Percentiles rank a stretch among this genome's conserved stretches.
These are phyloP conservation scores for Dryobotodes eremita DNA, from an alignment of 2,888 invertebrate genomes.

Conservation along the genomic window DNA sequence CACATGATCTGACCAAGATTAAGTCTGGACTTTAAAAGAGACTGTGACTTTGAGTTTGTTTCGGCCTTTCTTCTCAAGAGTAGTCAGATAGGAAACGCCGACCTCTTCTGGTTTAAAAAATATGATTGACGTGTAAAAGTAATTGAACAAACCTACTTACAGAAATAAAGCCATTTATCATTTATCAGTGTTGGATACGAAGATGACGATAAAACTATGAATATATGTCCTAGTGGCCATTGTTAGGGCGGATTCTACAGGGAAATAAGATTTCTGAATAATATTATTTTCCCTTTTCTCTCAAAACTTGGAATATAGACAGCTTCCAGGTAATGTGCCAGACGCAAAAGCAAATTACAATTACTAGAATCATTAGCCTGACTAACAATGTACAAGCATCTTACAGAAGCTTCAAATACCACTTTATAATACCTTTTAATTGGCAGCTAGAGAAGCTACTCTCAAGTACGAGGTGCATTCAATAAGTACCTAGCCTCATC, in stretches of 20 bases:
- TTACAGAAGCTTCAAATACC: not conserved
- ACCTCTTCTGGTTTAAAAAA: too few species aligned
- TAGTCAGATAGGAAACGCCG: too few species aligned
- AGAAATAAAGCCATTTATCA: too few species aligned
- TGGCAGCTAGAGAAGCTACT: constrained; percentile 1
- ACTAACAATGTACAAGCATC: not conserved
- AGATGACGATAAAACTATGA: not conserved
- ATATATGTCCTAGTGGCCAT: not conserved
- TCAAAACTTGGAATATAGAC: not conserved
- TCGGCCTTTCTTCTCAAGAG: too few species aligned
- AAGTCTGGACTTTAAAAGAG: too few species aligned
- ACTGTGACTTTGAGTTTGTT: too few species aligned
- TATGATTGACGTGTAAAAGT: too few species aligned
- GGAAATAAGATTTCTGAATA: not conserved
- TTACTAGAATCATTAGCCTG: constrained; percentile 13
- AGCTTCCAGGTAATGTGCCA: not conserved
- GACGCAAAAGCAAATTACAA: constrained; percentile 2
- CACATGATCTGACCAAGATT: too few species aligned
- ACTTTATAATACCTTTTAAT: constrained; percentile 27
- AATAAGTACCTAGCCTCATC: too few species aligned
- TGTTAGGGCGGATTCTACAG: not conserved
- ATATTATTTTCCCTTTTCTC: not conserved
- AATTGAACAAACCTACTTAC: too few species aligned
- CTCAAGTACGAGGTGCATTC: too few species aligned
- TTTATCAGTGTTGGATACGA: too few species aligned